Conservation (phyloP, 2,797 vertebrate genomes). For the Pitangus sulphuratus region DNA sequence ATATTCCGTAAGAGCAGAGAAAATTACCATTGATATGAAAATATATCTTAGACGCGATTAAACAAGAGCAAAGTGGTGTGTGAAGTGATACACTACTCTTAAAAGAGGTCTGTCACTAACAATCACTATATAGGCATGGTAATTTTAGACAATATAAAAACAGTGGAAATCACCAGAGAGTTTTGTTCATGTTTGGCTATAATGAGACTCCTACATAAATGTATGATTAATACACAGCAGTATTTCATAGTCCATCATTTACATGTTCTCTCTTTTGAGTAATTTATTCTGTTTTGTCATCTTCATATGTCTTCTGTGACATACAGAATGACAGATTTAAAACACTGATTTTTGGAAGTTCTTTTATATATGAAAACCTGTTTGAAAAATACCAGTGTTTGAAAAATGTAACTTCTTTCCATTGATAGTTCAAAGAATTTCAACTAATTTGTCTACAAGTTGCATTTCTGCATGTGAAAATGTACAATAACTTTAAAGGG, state of each 20-base stretch:
- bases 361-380: not conserved
- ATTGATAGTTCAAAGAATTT: not conserved
- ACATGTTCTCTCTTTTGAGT: not conserved
- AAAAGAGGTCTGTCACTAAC: not conserved
- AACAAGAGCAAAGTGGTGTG: not conserved
- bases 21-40: not conserved
- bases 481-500: not conserved
- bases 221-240: not conserved
- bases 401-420: not conserved
- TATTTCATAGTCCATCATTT: not conserved
- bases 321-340: not conserved
- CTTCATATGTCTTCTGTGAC: not conserved
- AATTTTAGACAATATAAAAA: not conserved
- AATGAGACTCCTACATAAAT: not conserved
- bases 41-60: not conserved
- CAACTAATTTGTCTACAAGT: not conserved
- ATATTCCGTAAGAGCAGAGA: not conserved
- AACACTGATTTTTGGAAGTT: not conserved
- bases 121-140: not conserved
- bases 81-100: not conserved
- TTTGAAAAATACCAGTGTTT: not conserved
- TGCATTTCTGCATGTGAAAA: not conserved
- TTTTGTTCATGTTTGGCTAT: not conserved
- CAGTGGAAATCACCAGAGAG: not conserved
- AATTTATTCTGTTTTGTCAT: not conserved